phyloP scores from a whole-genome alignment of 1,140 invertebrate species.

The Chionoecetes opilio region DNA sequence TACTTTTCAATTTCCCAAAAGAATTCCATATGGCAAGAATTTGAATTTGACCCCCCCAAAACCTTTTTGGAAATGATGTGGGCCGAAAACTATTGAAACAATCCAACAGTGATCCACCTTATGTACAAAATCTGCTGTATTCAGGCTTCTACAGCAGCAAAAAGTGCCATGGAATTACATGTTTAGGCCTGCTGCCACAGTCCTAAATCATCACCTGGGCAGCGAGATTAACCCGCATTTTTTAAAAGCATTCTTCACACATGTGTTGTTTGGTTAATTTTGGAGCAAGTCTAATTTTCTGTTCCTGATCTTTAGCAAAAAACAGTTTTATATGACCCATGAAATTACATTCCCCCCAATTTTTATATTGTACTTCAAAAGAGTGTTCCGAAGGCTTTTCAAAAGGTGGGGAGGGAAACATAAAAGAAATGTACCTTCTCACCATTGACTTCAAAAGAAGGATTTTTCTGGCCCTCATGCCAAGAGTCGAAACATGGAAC shows the following conservation, averaged over 20 bases:
- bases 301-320: no score
- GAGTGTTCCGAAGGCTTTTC: background rate
- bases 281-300: background rate
- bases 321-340: no score
- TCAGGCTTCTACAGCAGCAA: background rate
- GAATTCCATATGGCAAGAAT: background rate
- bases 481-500: background rate
- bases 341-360: background rate
- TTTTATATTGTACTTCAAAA: no score
- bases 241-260: background rate
- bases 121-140: no score
- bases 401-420: background rate
- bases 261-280: background rate
- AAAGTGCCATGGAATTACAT: background rate
- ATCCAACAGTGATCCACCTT: no score
- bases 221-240: background rate
- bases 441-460: background rate
- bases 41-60: no score
- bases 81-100: no score
- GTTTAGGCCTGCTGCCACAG: conserved; percentile 2
- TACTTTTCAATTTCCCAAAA: background rate
- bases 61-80: no score
- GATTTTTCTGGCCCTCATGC: background rate
- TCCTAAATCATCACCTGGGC: conserved; percentile 1
- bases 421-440: background rate